Conservation (phyloP, 2,113 vertebrate genomes). For the Neotoma lepida region DNA sequence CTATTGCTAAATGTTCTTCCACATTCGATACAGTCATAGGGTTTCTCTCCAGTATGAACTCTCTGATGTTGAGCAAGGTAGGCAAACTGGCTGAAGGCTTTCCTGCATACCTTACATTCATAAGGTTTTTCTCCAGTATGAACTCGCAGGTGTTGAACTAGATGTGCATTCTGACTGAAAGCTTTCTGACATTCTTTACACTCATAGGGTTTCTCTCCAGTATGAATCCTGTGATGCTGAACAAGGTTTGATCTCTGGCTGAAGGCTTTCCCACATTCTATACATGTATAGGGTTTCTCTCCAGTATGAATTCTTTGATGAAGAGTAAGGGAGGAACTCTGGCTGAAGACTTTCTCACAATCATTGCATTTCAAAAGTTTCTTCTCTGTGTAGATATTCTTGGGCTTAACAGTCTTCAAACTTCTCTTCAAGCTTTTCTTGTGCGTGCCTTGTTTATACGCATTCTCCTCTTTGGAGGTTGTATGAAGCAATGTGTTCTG, state of each 20-base stretch:
- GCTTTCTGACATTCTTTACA: slow-evolving; percentile 79
- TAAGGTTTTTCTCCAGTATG: slow-evolving; percentile 83
- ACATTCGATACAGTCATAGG: slow-evolving; percentile 76
- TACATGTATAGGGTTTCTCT: slow-evolving; percentile 81
- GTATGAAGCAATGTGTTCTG: slow-evolving; percentile 46
- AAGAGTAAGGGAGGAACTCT: slow-evolving; percentile 79
- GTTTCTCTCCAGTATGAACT: slow-evolving; percentile 83
- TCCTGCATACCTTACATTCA: slow-evolving; percentile 79
- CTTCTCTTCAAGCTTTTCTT: slow-evolving; percentile 58
- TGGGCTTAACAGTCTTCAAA: slow-evolving; percentile 38
- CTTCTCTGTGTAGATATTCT: slow-evolving; percentile 67
- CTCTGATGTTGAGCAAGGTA: slow-evolving; percentile 78
- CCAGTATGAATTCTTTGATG: slow-evolving; percentile 83
- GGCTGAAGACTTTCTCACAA: slow-evolving; percentile 81
- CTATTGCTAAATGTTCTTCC: slow-evolving; percentile 82
- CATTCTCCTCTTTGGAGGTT: slow-evolving; percentile 63
- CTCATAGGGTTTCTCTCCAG: slow-evolving; percentile 82
- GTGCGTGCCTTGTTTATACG: slow-evolving; percentile 49
- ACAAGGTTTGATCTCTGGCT: slow-evolving; percentile 82
- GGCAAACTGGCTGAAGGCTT: slow-evolving; percentile 80
- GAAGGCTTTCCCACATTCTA: slow-evolving; percentile 82
- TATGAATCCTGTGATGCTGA: slow-evolving; percentile 82
- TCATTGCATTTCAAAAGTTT: slow-evolving; percentile 76
- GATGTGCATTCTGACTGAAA: slow-evolving; percentile 79
- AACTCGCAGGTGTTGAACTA: slow-evolving; percentile 78